Base-by-base conservation (phyloP, 1,140 invertebrate genomes). In the Reticulitermes speratus region DNA sequence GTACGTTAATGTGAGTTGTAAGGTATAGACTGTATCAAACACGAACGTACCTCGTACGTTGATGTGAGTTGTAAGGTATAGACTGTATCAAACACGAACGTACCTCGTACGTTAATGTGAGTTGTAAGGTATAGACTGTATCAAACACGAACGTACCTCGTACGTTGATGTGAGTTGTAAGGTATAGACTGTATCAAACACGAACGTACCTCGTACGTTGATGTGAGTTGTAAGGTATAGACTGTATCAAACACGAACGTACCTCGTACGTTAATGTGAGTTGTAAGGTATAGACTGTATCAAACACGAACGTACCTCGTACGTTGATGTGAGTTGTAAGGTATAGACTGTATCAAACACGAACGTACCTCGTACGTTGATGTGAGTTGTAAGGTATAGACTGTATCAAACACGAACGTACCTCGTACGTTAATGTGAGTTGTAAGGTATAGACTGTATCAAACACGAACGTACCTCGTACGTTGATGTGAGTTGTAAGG, bases 261-360 rank as follows among this genome's bases (percentile, higher is more conserved):
- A 97, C 96, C 94, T 97, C 96, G 91, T 97, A 97, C 6, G 95
- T 96, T 16, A 96, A 96, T 83, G 95, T 95, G 11, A 98, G 92
- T 89, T 95, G 92, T 0, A 98, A 91, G 23, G 93, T 93, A 87
- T 94, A 95, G 90, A 97, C 7, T 81, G 21, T 16, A n/a, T 55
- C 55, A 84, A 87, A 83, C 89, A 87, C 55, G 5, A 2, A 38
- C 52, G 19, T 92, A 97, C 96, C 94, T 97, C 96, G 91, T 97
- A 97, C 6, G 95, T 96, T 16, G 96, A 96, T 83, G 95, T 95
- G 11, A 98, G 92, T 89, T 95, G 92, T 0, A 98, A 91, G 23
- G 93, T 93, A 87, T 94, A 95, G 90, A 97, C 7, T 81, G 21
- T 16, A n/a, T 55, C 55, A 84, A 87, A 83, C 89, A 87, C 55